Conservation (phyloP, 2,113 vertebrate genomes). For the Neolamprologus variostigma region DNA sequence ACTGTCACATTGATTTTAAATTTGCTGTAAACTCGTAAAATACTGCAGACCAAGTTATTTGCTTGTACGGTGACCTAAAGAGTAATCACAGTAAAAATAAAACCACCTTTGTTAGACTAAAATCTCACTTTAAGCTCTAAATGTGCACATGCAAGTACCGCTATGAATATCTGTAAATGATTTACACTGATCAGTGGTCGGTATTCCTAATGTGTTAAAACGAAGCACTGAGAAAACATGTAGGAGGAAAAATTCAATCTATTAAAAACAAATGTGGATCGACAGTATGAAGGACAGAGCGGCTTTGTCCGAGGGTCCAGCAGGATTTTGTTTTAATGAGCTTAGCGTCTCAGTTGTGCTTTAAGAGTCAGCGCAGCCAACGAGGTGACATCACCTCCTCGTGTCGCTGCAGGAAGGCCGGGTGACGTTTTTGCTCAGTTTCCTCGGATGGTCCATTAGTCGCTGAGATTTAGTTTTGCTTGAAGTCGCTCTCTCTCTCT, state of each 20-base stretch:
- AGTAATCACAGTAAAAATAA: not conserved
- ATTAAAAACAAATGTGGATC: not conserved
- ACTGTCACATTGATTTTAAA: fast-evolving
- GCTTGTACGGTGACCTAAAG: fast-evolving
- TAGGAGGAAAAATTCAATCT: not conserved
- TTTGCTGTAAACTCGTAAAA: not conserved
- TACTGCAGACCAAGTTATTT: not conserved
- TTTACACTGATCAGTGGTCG: not conserved
- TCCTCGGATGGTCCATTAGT: not conserved
- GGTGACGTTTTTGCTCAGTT: not conserved
- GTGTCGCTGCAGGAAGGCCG: not conserved
- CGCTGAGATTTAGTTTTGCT: not conserved
- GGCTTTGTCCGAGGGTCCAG: not conserved
- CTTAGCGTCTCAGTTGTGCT: not conserved
- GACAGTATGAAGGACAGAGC: fast-evolving
- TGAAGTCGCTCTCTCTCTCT: not conserved
- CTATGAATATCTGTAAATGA: fast-evolving
- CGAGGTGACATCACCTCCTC: constrained; percentile 6
- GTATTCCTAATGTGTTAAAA: not conserved
- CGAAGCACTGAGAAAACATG: fast-evolving
- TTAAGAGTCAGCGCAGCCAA: not conserved
- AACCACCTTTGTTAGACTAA: not conserved
- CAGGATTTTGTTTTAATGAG: not conserved
- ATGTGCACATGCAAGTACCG: fast-evolving
- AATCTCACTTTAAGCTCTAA: not conserved